A percentile compares a stretch with the other conserved stretches of the same genome.
These are phyloP conservation scores for Probaryconus sp. DNA, from an alignment of 1,140 invertebrate species.

Conservation along the genomic window DNA sequence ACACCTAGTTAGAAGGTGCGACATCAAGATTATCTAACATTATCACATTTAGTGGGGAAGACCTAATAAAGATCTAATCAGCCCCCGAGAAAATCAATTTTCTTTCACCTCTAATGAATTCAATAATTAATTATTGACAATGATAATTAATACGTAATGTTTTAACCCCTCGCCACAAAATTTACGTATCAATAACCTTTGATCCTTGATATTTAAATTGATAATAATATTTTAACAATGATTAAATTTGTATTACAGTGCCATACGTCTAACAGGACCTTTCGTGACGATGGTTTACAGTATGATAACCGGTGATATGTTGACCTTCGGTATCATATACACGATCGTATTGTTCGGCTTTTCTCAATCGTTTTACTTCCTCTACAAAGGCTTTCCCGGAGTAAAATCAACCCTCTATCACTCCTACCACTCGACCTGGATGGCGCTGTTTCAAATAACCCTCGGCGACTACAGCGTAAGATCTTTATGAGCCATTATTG, in stretches of 20 bases:
- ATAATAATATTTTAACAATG: no score
- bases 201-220: no score
- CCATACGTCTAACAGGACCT: conserved; percentile 94
- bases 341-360: conserved; percentile 95
- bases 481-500: conserved; percentile 50
- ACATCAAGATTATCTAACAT: no score
- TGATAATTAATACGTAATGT: no score
- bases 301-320: conserved; percentile 98
- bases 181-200: no score
- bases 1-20: no score
- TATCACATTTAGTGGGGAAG: no score
- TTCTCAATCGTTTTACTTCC: conserved; percentile 97
- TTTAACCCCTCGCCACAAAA: no score
- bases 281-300: conserved; percentile 99
- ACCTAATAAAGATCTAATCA: no score
- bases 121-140: no score
- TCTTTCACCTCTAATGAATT: no score
- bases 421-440: conserved; percentile 95
- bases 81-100: no score
- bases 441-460: conserved; percentile 98
- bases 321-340: conserved; percentile 98
- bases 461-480: conserved; percentile 98
- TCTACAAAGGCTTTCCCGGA: conserved; percentile 94
- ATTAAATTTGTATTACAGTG: conserved; percentile 84
- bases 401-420: conserved; percentile 88